Base-by-base conservation (phyloP, 2,797 vertebrate genomes). In the Myioborus miniatus region DNA sequence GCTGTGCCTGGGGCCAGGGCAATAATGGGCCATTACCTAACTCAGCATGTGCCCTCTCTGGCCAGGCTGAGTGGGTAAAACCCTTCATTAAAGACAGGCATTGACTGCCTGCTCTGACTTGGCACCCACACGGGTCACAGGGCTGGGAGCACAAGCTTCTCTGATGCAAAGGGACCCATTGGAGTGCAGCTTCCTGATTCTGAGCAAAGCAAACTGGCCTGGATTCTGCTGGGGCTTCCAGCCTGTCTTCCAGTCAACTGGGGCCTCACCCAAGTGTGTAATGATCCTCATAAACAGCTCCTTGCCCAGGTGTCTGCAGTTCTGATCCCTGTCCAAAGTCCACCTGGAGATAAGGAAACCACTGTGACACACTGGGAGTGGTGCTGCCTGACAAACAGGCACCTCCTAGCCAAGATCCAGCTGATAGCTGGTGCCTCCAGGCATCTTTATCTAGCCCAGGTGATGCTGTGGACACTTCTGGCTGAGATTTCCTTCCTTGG, bases 291-390 rank as follows among this genome's bases (percentile, higher is more conserved):
- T 43, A 29, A 83, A 60, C 3, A 6, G 67, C 37, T 79, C 55
- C 76, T 81, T 15, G 37, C 56, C 56, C 19, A 5, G 19, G 26
- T 78, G 50, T 22, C 84, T 78, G 71, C 62, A 44, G 36, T 24
- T 2, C 68, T 67, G 37, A 41, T 60, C 50, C 34, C 16, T 64
- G 87, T 70, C 74, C 78, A 30, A 96, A 96, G 96, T 96, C 77
- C 91, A 30, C 8, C 32, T 8, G 46, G 77, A 78, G 77, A 94
- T 95, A 94, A 90, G 83, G 43, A 52, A 60, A 30, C 0, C 15
- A 1, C 19, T 56, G 65, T 92, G 85, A 86, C 76, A 27, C 36
- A n/a, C 24, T 4, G 20, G 91, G 94, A 91, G 88, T 56, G 90
- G 93, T 81, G 70, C 83, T 93, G 78, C 69, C 49, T 74, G 64